These are phyloP conservation scores for Pteria penguin DNA, from an alignment of 2,888 invertebrate species.

Conservation along the genomic window DNA sequence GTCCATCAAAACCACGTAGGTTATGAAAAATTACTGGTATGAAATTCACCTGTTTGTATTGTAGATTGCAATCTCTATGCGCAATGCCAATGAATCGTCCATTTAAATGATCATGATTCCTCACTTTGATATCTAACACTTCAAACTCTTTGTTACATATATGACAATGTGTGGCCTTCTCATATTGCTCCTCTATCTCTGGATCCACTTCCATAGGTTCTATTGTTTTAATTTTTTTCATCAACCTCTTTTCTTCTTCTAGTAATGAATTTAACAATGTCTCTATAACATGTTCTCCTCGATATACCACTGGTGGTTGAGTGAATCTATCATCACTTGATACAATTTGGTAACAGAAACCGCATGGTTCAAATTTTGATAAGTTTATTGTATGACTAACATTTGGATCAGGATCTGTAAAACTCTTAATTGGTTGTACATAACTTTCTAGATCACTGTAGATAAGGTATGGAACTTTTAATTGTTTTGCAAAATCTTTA, in stretches of 20 bases:
- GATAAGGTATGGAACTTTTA: no score
- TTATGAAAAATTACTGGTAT: constrained; percentile 36
- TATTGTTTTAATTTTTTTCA: background rate
- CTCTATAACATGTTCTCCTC: background rate
- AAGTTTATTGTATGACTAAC: background rate
- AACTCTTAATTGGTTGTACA: constrained; percentile 17
- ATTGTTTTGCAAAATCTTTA: constrained; percentile 42
- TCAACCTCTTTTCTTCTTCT: constrained; percentile 20
- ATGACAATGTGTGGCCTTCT: constrained; percentile 13
- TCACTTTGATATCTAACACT: background rate
- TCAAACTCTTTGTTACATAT: constrained; percentile 10
- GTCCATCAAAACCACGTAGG: constrained; percentile 21
- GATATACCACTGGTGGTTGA: constrained; percentile 17
- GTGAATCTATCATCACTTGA: constrained; percentile 7
- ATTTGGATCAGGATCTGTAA: constrained; percentile 19
- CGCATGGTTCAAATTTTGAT: constrained; percentile 22
- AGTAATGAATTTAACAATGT: background rate
- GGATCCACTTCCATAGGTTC: no score
- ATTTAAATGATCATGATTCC: constrained; percentile 21
- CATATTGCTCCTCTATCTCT: background rate
- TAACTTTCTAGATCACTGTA: constrained; percentile 48
- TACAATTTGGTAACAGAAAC: constrained; percentile 23
- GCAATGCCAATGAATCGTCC: background rate
- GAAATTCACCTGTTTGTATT: constrained; percentile 14
- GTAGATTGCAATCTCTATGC: constrained; percentile 17